A percentile compares a stretch with the other conserved stretches of the same genome.
These are phyloP conservation scores for Petrocephalus microphthalmus DNA, from an alignment of 2,113 vertebrate genomes.

Conservation along the genomic window DNA sequence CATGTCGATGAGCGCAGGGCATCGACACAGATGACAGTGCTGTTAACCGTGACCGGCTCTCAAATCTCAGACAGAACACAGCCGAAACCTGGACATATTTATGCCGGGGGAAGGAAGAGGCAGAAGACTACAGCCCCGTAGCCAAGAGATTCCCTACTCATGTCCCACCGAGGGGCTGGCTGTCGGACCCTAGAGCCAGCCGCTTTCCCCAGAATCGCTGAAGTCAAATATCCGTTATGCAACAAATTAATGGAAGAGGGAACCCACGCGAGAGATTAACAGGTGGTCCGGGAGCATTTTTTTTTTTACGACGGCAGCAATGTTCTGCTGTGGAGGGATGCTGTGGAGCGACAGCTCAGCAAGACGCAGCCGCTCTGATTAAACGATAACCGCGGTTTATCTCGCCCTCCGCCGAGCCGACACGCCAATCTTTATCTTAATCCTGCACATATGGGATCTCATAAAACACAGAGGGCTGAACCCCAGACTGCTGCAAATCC, in stretches of 20 bases:
- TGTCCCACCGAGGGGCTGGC: neutral
- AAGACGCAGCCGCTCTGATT: constrained; percentile 31
- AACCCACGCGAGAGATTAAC: neutral
- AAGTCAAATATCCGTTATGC: neutral
- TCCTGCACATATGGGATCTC: constrained; percentile 40
- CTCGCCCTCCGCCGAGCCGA: constrained; percentile 29
- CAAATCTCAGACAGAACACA: neutral
- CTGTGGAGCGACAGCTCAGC: constrained; percentile 8
- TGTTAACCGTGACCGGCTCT: neutral
- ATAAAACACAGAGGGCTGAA: constrained; percentile 42
- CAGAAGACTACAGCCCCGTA: neutral
- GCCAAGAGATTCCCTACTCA: neutral
- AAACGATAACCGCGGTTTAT: constrained; percentile 39
- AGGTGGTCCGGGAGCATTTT: neutral
- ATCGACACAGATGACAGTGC: neutral
- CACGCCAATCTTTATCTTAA: constrained; percentile 47
- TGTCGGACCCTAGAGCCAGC: neutral
- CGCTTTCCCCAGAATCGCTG: neutral
- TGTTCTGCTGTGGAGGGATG: neutral
- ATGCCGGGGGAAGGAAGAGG: neutral
- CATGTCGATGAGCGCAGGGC: neutral
- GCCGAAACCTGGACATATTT: neutral
- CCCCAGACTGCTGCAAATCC: constrained; percentile 15
- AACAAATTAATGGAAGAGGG: neutral
- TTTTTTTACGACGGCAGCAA: neutral